Evolutionary conservation across 2,888 invertebrate species (phyloP).

Genomic region (Plutella xylostella): DNA sequence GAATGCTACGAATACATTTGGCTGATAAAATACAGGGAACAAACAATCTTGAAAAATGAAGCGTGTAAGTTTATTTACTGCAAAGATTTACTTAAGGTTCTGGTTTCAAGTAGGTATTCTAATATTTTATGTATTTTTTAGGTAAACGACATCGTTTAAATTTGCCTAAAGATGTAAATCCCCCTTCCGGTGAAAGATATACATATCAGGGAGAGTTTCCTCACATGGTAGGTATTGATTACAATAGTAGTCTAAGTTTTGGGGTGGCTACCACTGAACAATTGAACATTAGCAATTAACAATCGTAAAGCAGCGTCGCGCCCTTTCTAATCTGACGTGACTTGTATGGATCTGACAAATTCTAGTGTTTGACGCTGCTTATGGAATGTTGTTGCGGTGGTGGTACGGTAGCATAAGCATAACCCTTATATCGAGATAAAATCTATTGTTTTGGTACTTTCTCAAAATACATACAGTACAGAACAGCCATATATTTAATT

Average conservation of each 20-base stretch:
- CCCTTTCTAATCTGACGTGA: too few relatives aligned
- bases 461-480: neutral
- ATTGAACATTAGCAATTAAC: neutral
- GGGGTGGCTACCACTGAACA: neutral
- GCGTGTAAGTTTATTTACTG: neutral
- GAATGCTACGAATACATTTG: slow-evolving; percentile 7
- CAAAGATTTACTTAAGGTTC: neutral
- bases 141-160: neutral
- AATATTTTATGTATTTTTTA: neutral
- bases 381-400: too few relatives aligned
- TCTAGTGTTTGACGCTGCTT: too few relatives aligned
- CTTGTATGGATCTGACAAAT: too few relatives aligned
- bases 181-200: neutral
- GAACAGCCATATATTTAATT: neutral
- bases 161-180: neutral
- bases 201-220: slow-evolving; percentile 1
- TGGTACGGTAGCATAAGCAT: neutral
- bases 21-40: neutral
- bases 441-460: neutral
- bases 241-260: neutral
- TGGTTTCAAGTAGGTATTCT: neutral
- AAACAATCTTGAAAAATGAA: neutral
- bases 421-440: neutral
- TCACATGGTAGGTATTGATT: slow-evolving; percentile 4
- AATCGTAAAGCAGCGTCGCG: neutral